Conservation (phyloP, 2,113 vertebrate species). For the Vulpes lagopus region DNA sequence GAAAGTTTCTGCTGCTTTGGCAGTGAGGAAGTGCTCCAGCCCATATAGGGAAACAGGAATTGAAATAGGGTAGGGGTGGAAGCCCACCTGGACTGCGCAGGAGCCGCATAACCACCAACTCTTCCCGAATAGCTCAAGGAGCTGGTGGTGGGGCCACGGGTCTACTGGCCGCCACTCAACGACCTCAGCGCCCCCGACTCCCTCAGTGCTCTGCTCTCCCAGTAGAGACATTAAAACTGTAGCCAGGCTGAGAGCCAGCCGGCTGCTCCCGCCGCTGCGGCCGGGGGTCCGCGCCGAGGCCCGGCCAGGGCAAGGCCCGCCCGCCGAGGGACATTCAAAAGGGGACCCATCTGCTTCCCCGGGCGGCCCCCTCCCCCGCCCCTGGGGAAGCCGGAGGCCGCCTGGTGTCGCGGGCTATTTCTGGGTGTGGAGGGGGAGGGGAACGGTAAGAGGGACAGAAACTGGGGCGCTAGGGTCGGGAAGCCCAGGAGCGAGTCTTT, state of each 20-base stretch:
- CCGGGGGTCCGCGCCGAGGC: background rate
- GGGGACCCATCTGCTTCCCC: background rate
- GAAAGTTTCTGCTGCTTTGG: conserved; percentile 25
- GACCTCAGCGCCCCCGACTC: background rate
- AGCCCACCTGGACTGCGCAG: conserved; percentile 15
- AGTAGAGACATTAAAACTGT: conserved; percentile 31
- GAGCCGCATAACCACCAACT: background rate
- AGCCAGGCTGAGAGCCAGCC: background rate
- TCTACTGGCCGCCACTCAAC: background rate
- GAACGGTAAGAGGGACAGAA: conserved; percentile 73
- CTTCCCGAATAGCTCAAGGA: background rate
- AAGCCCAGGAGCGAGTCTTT: conserved; percentile 47
- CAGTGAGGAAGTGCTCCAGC: conserved; percentile 23
- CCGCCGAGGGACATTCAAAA: background rate
- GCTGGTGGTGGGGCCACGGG: background rate
- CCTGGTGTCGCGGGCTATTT: conserved; percentile 79
- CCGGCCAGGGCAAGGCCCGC: background rate
- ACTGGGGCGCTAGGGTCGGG: conserved; percentile 72
- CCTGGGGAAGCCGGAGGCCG: background rate
- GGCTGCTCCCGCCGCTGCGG: background rate
- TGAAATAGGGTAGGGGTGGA: background rate
- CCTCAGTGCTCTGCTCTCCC: background rate
- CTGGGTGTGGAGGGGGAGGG: conserved; percentile 84
- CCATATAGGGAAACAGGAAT: conserved; percentile 42
- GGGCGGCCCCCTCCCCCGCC: background rate